Percentiles rank a stretch among this genome's conserved stretches.
phyloP scores from a whole-genome alignment of 2,888 invertebrate genomes.

The Therioaphis trifolii region DNA sequence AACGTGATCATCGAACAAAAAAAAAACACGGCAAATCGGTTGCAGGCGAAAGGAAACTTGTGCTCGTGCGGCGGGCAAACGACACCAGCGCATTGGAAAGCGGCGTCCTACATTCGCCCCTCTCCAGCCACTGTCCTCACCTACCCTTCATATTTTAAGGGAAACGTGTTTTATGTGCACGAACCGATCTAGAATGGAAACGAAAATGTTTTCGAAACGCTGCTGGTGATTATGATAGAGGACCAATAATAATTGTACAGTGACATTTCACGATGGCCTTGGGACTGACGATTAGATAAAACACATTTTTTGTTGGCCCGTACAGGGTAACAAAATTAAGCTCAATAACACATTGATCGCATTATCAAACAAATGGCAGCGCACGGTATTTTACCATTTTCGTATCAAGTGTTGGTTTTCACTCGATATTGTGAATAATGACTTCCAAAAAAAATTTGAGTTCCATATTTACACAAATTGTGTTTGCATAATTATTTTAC shows the following conservation, averaged over 20 bases:
- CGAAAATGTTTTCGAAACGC: background rate
- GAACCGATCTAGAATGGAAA: background rate
- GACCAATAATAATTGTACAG: background rate
- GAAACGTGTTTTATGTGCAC: constrained; percentile 2
- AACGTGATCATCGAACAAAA: background rate
- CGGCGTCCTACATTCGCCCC: constrained; percentile 49
- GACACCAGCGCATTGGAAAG: constrained; percentile 40
- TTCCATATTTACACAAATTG: no score
- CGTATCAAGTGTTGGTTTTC: background rate
- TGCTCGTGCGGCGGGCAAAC: background rate
- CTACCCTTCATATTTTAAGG: constrained; percentile 15
- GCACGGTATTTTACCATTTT: background rate
- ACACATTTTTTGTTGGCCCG: no score
- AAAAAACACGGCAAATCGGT: background rate
- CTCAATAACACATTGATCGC: background rate
- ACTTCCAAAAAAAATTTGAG: background rate
- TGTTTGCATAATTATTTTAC: background rate
- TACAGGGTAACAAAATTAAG: constrained; percentile 14
- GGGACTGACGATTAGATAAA: constrained; percentile 41
- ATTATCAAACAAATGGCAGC: no score
- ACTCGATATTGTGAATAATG: background rate
- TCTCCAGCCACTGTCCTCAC: background rate
- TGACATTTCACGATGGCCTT: background rate
- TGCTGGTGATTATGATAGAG: background rate
- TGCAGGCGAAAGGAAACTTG: constrained; percentile 51